phyloP scores from a whole-genome alignment of 2,797 vertebrate genomes.

The Smutsia temminckii region DNA sequence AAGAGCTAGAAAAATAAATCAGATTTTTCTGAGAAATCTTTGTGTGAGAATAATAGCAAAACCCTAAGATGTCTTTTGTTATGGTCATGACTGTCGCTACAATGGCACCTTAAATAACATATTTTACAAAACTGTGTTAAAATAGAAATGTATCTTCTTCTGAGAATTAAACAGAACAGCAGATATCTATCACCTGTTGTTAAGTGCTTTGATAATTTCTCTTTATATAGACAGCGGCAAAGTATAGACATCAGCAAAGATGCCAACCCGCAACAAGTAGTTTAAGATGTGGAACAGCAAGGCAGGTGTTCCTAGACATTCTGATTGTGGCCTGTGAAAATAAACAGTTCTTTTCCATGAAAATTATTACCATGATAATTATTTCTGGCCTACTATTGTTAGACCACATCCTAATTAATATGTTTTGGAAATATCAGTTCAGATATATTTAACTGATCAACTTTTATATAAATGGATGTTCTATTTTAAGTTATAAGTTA shows the following conservation, averaged over 20 bases:
- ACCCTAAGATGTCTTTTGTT: background rate
- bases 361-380: background rate
- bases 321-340: background rate
- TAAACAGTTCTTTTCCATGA: background rate
- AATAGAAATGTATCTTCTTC: background rate
- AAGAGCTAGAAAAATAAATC: background rate
- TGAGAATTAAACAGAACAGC: background rate
- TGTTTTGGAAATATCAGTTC: background rate
- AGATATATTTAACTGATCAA: background rate
- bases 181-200: background rate
- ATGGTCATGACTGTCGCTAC: background rate
- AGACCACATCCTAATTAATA: background rate
- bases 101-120: background rate
- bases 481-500: slow-evolving; percentile 18
- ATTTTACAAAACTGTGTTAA: background rate
- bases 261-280: background rate
- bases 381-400: background rate
- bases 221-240: background rate
- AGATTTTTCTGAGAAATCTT: background rate
- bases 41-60: background rate
- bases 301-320: background rate
- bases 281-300: background rate
- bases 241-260: background rate
- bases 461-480: background rate
- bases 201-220: background rate